Percentiles rank a stretch among this genome's conserved stretches.
Conservation (phyloP, 2,797 vertebrate species). For the Trachops cirrhosus region DNA sequence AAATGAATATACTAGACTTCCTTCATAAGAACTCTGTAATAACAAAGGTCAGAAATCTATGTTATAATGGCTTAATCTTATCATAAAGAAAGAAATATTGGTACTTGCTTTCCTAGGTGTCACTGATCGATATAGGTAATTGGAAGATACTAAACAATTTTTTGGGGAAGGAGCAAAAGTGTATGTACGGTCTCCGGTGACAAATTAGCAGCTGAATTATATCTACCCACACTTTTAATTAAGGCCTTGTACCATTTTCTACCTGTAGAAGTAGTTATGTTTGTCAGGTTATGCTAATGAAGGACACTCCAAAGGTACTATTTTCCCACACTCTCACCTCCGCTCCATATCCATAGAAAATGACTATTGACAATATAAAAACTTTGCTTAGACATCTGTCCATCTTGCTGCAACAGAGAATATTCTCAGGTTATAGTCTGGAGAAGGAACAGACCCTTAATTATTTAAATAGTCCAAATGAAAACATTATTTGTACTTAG, state of each 20-base stretch:
- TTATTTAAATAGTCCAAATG: too few relatives aligned
- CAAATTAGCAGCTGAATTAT: fast-evolving
- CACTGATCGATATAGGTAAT: too few relatives aligned
- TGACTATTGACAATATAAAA: background rate
- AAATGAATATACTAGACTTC: background rate
- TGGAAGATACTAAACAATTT: background rate
- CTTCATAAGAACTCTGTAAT: background rate
- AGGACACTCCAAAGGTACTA: background rate
- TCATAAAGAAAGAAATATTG: background rate
- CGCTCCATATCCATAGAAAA: background rate
- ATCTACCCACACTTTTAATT: too few relatives aligned
- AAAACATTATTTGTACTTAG: background rate
- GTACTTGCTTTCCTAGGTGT: background rate
- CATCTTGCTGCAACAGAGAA: fast-evolving
- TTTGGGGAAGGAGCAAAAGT: background rate
- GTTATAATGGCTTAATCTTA: background rate
- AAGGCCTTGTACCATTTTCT: background rate
- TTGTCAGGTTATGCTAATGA: background rate
- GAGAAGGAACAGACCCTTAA: background rate
- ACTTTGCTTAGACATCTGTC: background rate
- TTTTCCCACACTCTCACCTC: too few relatives aligned
- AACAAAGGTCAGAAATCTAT: background rate
- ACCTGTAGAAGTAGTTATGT: background rate
- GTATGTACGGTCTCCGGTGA: background rate
- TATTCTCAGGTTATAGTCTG: background rate